Evolutionary conservation across 2,113 vertebrate species (phyloP), one percentile per base, ranked within the genome.

Genomic region (Austrofundulus limnaeus): DNA sequence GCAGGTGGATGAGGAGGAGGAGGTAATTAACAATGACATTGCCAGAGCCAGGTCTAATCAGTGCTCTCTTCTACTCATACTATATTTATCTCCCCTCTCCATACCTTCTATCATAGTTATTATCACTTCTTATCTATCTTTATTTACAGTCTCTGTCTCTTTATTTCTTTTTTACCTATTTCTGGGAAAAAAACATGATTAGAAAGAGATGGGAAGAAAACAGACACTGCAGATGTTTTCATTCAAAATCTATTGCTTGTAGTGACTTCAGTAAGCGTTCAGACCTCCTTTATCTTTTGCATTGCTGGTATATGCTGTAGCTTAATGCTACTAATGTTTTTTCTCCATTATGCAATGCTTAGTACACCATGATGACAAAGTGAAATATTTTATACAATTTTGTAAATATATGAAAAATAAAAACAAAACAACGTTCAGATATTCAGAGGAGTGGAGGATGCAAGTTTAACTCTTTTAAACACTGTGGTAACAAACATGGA

Each of bases 11-110:
- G 81, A 76, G 60, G 70, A 73, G 60, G 70, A 73, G 80, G 75
- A 62, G 78, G 82, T 87, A 87, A 89, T 89, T 89, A 86, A 78
- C 80, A n/a, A n/a, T n/a, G 84, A 87, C 87, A 87, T 85, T 81
- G 85, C 73, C 75, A 60, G 83, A 82, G 78, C 82, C 81, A 85
- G 85, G 87, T 85, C 82, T 85, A 75, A 85, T 87, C 87, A 81
- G 66, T 75, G 69, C 70, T 77, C 70, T 78, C 69, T 56, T 75
- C 70, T 80, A 53, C 58, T 68, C 80, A 72, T 39, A 68, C 77
- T 87, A 81, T 85, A 80, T 84, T 80, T 78, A 85, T 85, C 84
- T 65, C 66, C 52, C 43, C 66, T 82, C 73, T 80, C 47, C 61
- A 47, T 70, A 66, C 83, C 83, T 7, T 82, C 89, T 89, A 88